A percentile compares a stretch with the other conserved stretches of the same genome.
These are phyloP conservation scores for Delichon dasypus DNA, from an alignment of 2,797 vertebrate species.

Conservation along the genomic window DNA sequence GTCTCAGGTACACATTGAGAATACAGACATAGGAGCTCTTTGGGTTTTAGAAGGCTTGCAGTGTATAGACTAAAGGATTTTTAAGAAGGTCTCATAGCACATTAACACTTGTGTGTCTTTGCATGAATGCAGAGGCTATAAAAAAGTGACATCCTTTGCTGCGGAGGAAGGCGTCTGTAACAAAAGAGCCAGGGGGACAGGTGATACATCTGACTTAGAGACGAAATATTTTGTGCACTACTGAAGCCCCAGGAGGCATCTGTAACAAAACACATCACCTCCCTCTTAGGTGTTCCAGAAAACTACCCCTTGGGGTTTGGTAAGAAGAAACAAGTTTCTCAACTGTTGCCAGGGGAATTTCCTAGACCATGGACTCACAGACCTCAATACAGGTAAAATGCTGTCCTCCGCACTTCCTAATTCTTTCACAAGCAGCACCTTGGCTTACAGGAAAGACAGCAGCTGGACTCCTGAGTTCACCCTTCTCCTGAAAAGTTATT, in stretches of 20 bases:
- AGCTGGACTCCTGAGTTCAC: neutral
- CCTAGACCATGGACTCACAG: neutral
- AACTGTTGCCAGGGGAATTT: neutral
- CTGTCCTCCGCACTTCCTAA: neutral
- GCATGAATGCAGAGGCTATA: neutral
- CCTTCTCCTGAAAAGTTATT: neutral
- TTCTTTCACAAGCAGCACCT: neutral
- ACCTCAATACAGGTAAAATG: neutral
- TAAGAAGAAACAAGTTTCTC: neutral
- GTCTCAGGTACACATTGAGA: neutral
- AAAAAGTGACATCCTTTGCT: neutral
- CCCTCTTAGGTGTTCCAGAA: neutral
- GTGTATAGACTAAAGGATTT: neutral
- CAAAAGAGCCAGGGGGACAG: neutral
- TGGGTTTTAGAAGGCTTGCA: neutral
- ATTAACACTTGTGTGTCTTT: neutral
- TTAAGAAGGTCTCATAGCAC: neutral
- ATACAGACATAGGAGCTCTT: neutral
- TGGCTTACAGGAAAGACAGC: neutral
- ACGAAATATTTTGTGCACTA: neutral
- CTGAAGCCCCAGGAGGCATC: neutral
- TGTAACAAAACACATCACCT: neutral
- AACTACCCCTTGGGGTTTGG: neutral
- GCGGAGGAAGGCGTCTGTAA: neutral
- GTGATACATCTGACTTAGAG: neutral